A percentile compares a stretch with the other conserved stretches of the same genome.
phyloP scores from a whole-genome alignment of 2,113 vertebrate species.

The Mirounga angustirostris region DNA sequence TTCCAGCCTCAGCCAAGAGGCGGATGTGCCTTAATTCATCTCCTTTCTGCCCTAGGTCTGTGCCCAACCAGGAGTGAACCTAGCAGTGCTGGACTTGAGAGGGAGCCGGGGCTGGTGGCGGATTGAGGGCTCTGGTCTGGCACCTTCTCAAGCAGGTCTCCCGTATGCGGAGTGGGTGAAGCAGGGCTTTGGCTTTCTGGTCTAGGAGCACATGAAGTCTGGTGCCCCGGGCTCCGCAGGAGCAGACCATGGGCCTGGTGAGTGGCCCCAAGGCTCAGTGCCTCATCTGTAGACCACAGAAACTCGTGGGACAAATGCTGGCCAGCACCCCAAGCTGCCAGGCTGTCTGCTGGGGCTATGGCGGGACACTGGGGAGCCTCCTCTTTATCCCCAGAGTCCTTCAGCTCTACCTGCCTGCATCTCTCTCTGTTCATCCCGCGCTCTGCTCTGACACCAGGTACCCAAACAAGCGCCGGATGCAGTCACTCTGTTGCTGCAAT shows the following conservation, averaged over 20 bases:
- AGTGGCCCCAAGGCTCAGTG: not conserved
- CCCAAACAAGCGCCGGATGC: not conserved
- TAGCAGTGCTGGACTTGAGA: constrained; percentile 66
- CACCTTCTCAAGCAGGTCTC: not conserved
- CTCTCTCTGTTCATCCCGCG: not conserved
- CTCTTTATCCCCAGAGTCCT: not conserved
- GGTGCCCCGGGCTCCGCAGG: not conserved
- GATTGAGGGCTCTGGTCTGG: not conserved
- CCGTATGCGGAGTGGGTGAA: not conserved
- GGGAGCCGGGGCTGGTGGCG: constrained; percentile 50
- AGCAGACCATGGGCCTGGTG: not conserved
- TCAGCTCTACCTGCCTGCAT: not conserved
- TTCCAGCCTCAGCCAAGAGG: not conserved
- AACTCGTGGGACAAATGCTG: not conserved
- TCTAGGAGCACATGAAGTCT: not conserved
- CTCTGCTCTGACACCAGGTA: not conserved
- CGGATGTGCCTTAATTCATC: constrained; percentile 77
- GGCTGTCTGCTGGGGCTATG: not conserved
- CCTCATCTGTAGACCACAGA: not conserved
- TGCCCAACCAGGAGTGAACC: constrained; percentile 19
- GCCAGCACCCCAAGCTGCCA: not conserved
- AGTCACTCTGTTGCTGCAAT: too few species aligned
- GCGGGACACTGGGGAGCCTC: too few species aligned
- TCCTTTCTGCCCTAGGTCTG: constrained; percentile 57
- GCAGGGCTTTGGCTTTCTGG: not conserved